Percentiles rank a stretch among this genome's conserved stretches.
phyloP scores from a whole-genome alignment of 2,888 invertebrate genomes.

The Polyommatus iphigenia region DNA sequence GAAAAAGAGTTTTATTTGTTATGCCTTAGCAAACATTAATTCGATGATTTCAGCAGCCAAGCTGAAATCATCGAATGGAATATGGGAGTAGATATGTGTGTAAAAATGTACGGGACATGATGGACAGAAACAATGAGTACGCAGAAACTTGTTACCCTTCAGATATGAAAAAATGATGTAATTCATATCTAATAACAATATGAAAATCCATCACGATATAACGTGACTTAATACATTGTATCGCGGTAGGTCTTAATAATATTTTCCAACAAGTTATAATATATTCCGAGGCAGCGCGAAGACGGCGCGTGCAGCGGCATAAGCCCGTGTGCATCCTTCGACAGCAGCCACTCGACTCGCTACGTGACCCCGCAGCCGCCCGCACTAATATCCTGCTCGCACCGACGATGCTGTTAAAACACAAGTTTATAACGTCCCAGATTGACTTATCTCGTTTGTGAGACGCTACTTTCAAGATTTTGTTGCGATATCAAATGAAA shows the following conservation, averaged over 20 bases:
- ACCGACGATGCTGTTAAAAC: background rate
- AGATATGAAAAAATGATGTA: no score
- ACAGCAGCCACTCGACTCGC: constrained; percentile 58
- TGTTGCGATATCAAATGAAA: background rate
- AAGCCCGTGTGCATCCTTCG: constrained; percentile 48
- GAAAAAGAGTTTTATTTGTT: background rate
- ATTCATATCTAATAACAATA: background rate
- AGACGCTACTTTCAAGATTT: background rate
- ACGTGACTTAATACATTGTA: background rate
- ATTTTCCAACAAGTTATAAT: constrained; percentile 25
- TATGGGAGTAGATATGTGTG: no score
- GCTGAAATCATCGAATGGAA: no score
- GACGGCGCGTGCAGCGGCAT: constrained; percentile 58
- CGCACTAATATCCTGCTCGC: constrained; percentile 62
- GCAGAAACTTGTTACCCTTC: no score
- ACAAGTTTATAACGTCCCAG: constrained; percentile 9
- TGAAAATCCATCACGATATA: background rate
- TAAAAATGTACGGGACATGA: no score
- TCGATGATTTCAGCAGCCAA: no score
- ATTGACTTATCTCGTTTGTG: constrained; percentile 11
- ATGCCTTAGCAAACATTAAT: no score
- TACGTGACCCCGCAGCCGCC: constrained; percentile 75
- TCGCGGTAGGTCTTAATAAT: background rate
- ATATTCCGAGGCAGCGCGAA: constrained; percentile 8
- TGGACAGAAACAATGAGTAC: no score